Evolutionary conservation across 2,888 invertebrate species (phyloP).

Genomic region (Clistopyga incitator): DNA sequence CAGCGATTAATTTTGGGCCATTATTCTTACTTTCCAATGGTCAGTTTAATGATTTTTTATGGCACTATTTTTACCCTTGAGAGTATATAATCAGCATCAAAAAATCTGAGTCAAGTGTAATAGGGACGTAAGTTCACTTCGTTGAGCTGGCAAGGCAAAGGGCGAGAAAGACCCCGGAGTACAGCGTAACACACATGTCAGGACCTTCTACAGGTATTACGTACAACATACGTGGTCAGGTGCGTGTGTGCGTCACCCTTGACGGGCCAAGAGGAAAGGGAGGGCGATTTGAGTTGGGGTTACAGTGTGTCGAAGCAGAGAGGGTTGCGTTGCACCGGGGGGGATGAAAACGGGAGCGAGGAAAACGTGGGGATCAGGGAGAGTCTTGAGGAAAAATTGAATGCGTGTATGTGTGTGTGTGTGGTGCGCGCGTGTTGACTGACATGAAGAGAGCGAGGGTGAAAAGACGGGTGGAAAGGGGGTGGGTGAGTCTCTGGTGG

Average conservation of each 20-base stretch:
- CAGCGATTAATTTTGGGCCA: background rate
- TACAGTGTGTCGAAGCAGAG: slow-evolving; percentile 25
- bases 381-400: slow-evolving; percentile 56
- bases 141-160: background rate
- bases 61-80: too few relatives aligned
- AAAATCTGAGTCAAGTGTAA: background rate
- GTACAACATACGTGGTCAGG: background rate
- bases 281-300: slow-evolving; percentile 21
- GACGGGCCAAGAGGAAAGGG: background rate
- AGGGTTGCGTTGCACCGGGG: slow-evolving; percentile 50
- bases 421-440: slow-evolving; percentile 23
- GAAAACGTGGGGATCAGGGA: slow-evolving; percentile 31
- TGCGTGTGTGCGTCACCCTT: slow-evolving; percentile 4
- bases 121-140: background rate
- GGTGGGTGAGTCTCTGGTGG: slow-evolving; percentile 56
- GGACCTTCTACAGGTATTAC: background rate
- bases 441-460: slow-evolving; percentile 36
- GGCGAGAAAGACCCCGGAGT: background rate
- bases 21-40: too few relatives aligned
- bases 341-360: slow-evolving; percentile 50
- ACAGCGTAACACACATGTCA: background rate
- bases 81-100: too few relatives aligned
- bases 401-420: slow-evolving; percentile 37
- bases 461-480: slow-evolving; percentile 50
- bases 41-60: too few relatives aligned